phyloP scores from a whole-genome alignment of 2,113 vertebrate species.

The Blennius ocellaris region DNA sequence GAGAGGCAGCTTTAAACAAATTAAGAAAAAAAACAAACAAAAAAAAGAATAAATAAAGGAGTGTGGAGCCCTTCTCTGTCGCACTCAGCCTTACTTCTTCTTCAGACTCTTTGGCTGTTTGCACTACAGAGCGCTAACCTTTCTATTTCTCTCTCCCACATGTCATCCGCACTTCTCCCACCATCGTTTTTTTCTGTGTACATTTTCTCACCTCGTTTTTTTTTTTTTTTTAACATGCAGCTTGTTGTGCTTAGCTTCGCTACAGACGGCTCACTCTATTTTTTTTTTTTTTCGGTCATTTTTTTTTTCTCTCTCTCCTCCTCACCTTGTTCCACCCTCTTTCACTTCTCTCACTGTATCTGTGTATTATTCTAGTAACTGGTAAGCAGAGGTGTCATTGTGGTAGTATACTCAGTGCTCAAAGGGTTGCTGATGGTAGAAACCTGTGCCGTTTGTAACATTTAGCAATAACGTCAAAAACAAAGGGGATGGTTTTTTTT shows the following conservation, averaged over 20 bases:
- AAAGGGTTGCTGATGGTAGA: slow-evolving; percentile 89
- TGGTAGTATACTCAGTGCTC: slow-evolving; percentile 90
- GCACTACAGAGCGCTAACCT: slow-evolving; percentile 67
- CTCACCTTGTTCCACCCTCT: slow-evolving; percentile 37
- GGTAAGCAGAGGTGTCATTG: slow-evolving; percentile 83
- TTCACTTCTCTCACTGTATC: slow-evolving; percentile 67
- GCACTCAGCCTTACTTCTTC: slow-evolving; percentile 75
- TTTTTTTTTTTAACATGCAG: slow-evolving; percentile 38
- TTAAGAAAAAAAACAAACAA: slow-evolving; percentile 37
- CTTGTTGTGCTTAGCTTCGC: slow-evolving; percentile 60
- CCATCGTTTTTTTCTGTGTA: slow-evolving; percentile 27
- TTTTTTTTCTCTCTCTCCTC: background rate
- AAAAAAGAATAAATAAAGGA: slow-evolving; percentile 36
- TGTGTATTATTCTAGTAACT: slow-evolving; percentile 82
- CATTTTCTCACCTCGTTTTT: slow-evolving; percentile 21
- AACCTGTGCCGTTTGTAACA: slow-evolving; percentile 95
- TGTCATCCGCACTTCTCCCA: slow-evolving; percentile 53
- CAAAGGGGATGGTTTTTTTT: slow-evolving; percentile 85
- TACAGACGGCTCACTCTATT: slow-evolving; percentile 32
- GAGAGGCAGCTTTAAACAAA: slow-evolving; percentile 89
- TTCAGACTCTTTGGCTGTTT: slow-evolving; percentile 72
- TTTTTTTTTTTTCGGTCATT: slow-evolving; percentile 6
- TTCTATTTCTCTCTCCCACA: slow-evolving; percentile 39
- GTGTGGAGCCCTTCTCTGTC: slow-evolving; percentile 73
- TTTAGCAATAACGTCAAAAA: slow-evolving; percentile 98